Percentiles rank a stretch among this genome's conserved stretches.
Evolutionary conservation across 2,113 vertebrate genomes (phyloP).

Genomic region (Terrapene triunguis): DNA sequence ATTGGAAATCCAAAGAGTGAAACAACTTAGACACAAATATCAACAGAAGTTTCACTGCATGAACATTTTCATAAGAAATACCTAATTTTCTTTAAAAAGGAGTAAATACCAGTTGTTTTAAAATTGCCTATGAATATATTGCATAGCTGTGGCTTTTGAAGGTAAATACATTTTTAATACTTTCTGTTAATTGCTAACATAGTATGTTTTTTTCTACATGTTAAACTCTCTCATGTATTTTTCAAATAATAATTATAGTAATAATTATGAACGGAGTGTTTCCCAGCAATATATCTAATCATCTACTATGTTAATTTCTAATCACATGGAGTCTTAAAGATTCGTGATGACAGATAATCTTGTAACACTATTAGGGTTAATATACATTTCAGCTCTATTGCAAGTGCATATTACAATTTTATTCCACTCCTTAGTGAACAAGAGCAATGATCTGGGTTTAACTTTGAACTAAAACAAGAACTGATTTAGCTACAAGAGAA

Average conservation of each 20-base stretch:
- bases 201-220: background rate
- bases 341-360: background rate
- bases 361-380: background rate
- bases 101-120: background rate
- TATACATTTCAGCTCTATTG: background rate
- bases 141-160: background rate
- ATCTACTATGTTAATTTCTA: background rate
- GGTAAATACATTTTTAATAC: background rate
- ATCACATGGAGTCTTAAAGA: background rate
- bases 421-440: background rate
- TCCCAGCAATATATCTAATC: background rate
- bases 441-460: background rate
- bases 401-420: background rate
- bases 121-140: background rate
- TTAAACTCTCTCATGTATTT: background rate
- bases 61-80: background rate
- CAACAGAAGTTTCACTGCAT: background rate
- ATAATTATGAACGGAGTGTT: background rate
- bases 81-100: background rate
- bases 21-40: background rate
- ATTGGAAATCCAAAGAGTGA: background rate
- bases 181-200: background rate
- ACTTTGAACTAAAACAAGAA: conserved; percentile 6
- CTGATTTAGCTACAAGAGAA: conserved; percentile 29
- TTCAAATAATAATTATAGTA: background rate